These are phyloP conservation scores for Scelioninae gen. 1 DNA, from an alignment of 2,888 invertebrate genomes.

Conservation along the genomic window DNA sequence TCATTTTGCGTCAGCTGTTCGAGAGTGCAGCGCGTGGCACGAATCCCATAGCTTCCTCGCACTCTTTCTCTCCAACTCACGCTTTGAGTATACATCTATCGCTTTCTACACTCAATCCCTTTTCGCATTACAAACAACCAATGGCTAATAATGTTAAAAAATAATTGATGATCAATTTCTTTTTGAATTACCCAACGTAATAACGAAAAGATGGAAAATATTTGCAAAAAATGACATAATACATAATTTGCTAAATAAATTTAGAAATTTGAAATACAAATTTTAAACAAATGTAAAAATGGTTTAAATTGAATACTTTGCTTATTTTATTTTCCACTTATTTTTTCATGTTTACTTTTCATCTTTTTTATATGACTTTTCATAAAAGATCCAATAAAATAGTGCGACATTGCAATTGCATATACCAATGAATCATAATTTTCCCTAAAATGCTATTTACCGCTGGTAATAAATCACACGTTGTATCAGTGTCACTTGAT, in stretches of 20 bases:
- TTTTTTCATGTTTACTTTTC: too few relatives aligned
- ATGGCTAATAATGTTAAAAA: slow-evolving; percentile 1
- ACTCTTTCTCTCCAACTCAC: not conserved
- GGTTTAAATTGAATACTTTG: too few relatives aligned
- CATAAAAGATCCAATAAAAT: too few relatives aligned
- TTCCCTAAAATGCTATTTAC: slow-evolving; percentile 39
- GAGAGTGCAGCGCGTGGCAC: slow-evolving; percentile 47
- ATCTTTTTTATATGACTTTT: too few relatives aligned
- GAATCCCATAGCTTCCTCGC: slow-evolving; percentile 32
- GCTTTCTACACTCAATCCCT: slow-evolving; percentile 23
- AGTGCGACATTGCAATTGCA: too few relatives aligned
- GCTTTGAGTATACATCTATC: not conserved
- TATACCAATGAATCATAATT: slow-evolving; percentile 32
- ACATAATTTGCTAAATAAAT: too few relatives aligned
- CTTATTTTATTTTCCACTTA: too few relatives aligned
- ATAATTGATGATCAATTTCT: not conserved
- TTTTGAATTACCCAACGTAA: too few relatives aligned
- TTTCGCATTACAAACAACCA: slow-evolving; percentile 28
- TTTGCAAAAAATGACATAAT: too few relatives aligned
- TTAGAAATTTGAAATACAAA: too few relatives aligned
- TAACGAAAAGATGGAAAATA: too few relatives aligned
- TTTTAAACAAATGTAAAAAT: too few relatives aligned
- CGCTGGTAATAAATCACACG: slow-evolving; percentile 41
- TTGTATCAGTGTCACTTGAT: slow-evolving; percentile 48
- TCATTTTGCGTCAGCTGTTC: slow-evolving; percentile 72